These are phyloP conservation scores for Ibycter americanus DNA, from an alignment of 2,797 vertebrate species.

Conservation along the genomic window DNA sequence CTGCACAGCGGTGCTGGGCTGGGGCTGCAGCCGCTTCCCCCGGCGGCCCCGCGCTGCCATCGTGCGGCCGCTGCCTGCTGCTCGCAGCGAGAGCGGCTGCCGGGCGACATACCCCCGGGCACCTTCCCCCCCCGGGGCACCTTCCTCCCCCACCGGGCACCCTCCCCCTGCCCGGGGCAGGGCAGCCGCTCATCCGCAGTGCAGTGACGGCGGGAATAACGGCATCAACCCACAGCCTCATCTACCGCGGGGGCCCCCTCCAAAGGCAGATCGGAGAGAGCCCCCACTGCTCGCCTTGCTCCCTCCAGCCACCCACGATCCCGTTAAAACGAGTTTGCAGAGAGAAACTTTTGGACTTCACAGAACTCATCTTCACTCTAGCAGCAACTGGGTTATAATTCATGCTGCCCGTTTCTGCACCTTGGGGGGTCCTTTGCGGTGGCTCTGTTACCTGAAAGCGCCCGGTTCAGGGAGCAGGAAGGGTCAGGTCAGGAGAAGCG, in stretches of 20 bases:
- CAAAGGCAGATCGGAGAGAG: rapidly evolving
- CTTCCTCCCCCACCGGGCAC: no score
- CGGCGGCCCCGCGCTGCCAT: neutral
- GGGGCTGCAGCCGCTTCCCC: neutral
- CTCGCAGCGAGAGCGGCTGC: neutral
- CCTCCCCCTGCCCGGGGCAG: no score
- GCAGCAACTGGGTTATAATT: neutral
- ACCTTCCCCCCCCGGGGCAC: neutral
- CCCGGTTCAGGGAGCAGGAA: neutral
- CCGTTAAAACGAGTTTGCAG: no score
- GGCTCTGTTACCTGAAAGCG: neutral
- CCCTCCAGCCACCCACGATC: rapidly evolving
- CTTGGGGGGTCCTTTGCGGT: neutral
- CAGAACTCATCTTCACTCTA: rapidly evolving
- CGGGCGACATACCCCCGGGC: neutral
- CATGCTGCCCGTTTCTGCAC: neutral
- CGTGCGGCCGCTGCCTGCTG: neutral
- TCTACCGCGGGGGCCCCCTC: neutral
- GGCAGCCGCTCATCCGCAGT: no score
- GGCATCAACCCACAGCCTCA: no score
- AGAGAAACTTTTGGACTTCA: neutral
- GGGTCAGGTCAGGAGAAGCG: neutral
- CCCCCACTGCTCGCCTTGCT: rapidly evolving
- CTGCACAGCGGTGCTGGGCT: rapidly evolving
- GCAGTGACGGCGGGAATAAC: no score